These are phyloP conservation scores for Chouioia cunea DNA, from an alignment of 2,888 invertebrate species.

Conservation along the genomic window DNA sequence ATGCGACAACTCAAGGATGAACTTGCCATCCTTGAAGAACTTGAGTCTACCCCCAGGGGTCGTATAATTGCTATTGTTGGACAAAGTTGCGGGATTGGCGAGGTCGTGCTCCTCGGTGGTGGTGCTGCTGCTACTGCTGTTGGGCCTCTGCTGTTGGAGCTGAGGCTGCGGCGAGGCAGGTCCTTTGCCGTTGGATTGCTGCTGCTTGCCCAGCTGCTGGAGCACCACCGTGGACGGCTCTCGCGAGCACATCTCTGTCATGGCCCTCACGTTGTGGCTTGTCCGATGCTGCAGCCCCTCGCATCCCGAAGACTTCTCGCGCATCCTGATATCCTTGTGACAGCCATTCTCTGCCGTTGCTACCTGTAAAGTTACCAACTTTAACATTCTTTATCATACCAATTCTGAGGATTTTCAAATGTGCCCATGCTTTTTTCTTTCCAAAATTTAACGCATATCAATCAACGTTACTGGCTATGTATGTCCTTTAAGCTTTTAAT, in stretches of 20 bases:
- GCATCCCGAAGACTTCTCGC: slow-evolving; percentile 68
- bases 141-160: not conserved
- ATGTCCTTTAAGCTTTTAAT: no score
- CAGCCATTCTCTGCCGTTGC: slow-evolving; percentile 49
- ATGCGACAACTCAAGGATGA: slow-evolving; percentile 86
- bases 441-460: no score
- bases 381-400: no score
- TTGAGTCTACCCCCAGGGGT: slow-evolving; percentile 81
- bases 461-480: no score
- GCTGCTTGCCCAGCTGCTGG: slow-evolving; percentile 31
- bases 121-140: not conserved
- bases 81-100: slow-evolving; percentile 43
- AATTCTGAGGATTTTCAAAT: no score
- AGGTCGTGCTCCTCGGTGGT: slow-evolving; percentile 1
- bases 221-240: slow-evolving; percentile 58
- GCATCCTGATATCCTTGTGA: slow-evolving; percentile 65
- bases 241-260: slow-evolving; percentile 68
- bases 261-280: slow-evolving; percentile 66
- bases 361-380: slow-evolving; percentile 25
- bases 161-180: not conserved
- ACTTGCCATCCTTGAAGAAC: slow-evolving; percentile 91
- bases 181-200: slow-evolving; percentile 8
- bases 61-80: slow-evolving; percentile 60
- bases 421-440: no score
- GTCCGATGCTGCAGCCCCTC: slow-evolving; percentile 60